Evolutionary conservation across 2,888 invertebrate species (phyloP), one percentile per base, ranked within the genome.

Genomic region (Campoplex nolae): DNA sequence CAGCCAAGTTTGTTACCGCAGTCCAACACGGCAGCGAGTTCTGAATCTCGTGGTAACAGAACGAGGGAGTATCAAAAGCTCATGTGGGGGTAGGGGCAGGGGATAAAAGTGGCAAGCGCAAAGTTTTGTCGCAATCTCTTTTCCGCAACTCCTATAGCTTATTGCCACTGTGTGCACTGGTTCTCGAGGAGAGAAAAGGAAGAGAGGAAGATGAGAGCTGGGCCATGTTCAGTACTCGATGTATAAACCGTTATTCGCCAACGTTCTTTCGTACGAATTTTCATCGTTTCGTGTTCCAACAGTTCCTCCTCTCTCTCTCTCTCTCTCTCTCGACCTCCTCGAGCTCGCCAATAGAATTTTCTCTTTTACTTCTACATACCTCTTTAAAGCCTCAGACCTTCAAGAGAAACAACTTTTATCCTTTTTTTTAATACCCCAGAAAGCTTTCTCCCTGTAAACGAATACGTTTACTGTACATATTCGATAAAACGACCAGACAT

Each of bases 91-190:
- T 4, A 48, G 68, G 75, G 83, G 80, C 54, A 62, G 62, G 62
- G 71, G 67, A 67, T 83, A 82, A 83, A 79, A 84, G 83, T 87
- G 83, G 83, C 87, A 84, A 86, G 81, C 84, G 87, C 86, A 87
- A 89, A 88, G 78, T 88, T 90, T 89, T 88, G 86, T 84, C 87
- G 84, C 90, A 88, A 89, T 88, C 79, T 88, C 85, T 84, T 84
- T 88, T 86, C 80, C 76, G 85, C 87, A 85, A 85, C 87, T 85
- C 62, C 79, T 76, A 83, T 83, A 85, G 87, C 87, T 87, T 87
- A 87, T 85, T 87, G 87, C 84, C 71, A 71, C 77, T 83, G 58
- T 67, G 71, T 77, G 76, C 62, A 71, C 58, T 58, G 65, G 48
- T 76, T 83, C 71, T 70, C 68, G 77, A 80, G 76, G 2, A 67